Evolutionary conservation across 2,797 vertebrate genomes (phyloP), one percentile per base, ranked within the genome.

Genomic region (Halcyon smyrnensis): DNA sequence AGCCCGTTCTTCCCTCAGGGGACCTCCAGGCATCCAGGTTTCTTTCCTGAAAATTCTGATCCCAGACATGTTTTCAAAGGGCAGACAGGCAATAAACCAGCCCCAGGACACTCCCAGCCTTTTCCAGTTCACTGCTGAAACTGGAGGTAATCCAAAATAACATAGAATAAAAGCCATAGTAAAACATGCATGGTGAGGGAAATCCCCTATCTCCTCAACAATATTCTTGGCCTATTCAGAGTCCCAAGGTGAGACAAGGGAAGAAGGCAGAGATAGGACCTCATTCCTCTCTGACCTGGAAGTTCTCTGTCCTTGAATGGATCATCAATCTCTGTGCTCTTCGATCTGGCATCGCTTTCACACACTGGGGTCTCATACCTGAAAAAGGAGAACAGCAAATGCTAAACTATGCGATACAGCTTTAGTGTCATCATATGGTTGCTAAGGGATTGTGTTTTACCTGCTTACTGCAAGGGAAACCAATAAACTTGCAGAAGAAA

Each of bases 321-420:
- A 93, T 99, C 99, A 20, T 99, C 99, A 21, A 95, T 95, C 95
- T 99, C 99, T 8, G 97, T 94, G 74, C 97, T 96, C 53, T 98
- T 98, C 12, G 99, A 99, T 88, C 98, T 98, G 68, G 99, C 99
- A 14, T 98, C 97, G 1, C 98, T 98, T 97, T 99, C 99, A 95
- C 99, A 99, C 85, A 99, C 99, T 5, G 99, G 99, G 81, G 98
- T 99, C 98, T 99, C 99, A 91, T 99, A 99, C 95, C 99, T 99
- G 98, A 94, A 90, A 92, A 93, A 93, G 59, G 48, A 96, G 78
- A 96, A 93, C 8, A 90, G 69, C 27, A 96, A 71, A 91, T 80
- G 15, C 28, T 85, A 28, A 94, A 75, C 63, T 34, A 32, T 37
- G 9, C 34, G 53, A 87, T 45, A 87, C 0, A 50, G 37, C 5